Base-by-base conservation (phyloP, 2,888 invertebrate genomes). In the Amitus sp. region DNA sequence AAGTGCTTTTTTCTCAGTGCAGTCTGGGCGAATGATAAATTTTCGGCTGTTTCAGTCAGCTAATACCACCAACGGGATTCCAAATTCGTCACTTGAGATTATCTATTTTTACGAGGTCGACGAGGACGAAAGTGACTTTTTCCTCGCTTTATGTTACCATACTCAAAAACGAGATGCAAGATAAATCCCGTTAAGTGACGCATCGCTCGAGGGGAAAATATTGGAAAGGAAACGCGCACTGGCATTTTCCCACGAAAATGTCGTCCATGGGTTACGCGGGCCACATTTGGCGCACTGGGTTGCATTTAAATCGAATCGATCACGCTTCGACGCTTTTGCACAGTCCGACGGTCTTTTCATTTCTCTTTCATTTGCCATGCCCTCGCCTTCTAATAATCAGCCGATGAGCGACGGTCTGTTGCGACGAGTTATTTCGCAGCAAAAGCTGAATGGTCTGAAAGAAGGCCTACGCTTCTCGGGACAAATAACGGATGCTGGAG, bases 281-380 rank as follows among this genome's bases (percentile, higher is more conserved):
- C 56, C 37, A 48, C 48, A 47, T 33, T 51, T 27, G 23, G 62
- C 53, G 51, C 62, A 47, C 58, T 54, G 58, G 58, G 15, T 50
- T 54, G 55, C 17, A 39, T 45, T 51, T 49, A 34, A 63, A 59
- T 58, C 52, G 63, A 67, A 68, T 71, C 64, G 62, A 65, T 64
- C 58, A 68, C 67, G 66, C 63, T 62, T 58, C 64, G 66, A 48
- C 63, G 68, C 57, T 40, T 55, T 56, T n/a, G n/a, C 68, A 69
- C 66, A 58, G 66, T 67, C 18, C 34, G 3, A n/a, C 34, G 2
- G 10, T 34, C 34, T 34, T 34, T 34, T 42, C 42, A 42, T 20
- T 42, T 42, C 42, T 48, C 58, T 55, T 59, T 63, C 54, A 48
- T 51, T 55, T 47, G 56, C 27, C 15, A 17, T 54, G 50, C 46